phyloP scores from a whole-genome alignment of 2,888 invertebrate species.

The Scaptomyza parva region DNA sequence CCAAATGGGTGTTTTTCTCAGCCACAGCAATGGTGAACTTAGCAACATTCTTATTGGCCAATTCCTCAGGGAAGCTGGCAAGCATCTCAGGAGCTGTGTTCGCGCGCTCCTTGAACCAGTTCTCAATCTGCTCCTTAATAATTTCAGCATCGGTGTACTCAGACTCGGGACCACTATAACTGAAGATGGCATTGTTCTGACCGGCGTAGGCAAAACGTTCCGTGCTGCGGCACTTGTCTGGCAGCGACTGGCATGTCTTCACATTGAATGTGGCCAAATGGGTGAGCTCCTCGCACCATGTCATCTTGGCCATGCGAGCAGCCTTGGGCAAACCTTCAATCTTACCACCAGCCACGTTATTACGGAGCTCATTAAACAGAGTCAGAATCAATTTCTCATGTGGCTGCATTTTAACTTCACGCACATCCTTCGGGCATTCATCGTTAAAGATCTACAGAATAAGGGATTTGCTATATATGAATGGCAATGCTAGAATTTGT shows the following conservation, averaged over 20 bases:
- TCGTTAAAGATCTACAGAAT: conserved; percentile 47
- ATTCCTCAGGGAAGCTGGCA: conserved; percentile 54
- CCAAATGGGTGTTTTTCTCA: conserved; percentile 62
- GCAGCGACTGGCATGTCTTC: conserved; percentile 58
- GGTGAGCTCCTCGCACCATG: conserved; percentile 63
- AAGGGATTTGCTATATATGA: too few species aligned
- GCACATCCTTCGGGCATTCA: conserved; percentile 53
- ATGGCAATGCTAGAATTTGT: conserved; percentile 5
- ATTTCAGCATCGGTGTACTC: conserved; percentile 65
- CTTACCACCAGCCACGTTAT: conserved; percentile 52
- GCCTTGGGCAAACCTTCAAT: conserved; percentile 56
- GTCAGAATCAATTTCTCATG: conserved; percentile 54
- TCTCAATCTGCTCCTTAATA: conserved; percentile 63
- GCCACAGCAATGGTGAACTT: conserved; percentile 62
- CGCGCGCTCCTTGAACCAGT: conserved; percentile 54
- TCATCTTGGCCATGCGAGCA: conserved; percentile 66
- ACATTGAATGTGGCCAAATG: conserved; percentile 57
- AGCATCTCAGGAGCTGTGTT: conserved; percentile 57
- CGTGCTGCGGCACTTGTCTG: conserved; percentile 64
- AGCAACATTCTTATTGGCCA: conserved; percentile 55
- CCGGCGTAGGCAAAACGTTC: conserved; percentile 66
- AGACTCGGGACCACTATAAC: conserved; percentile 59
- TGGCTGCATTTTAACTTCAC: conserved; percentile 32
- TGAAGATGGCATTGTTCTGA: conserved; percentile 63
- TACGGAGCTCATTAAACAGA: conserved; percentile 57